Percentiles rank a stretch among this genome's conserved stretches.
Evolutionary conservation across 2,797 vertebrate species (phyloP).

Genomic region (Pitangus sulphuratus): DNA sequence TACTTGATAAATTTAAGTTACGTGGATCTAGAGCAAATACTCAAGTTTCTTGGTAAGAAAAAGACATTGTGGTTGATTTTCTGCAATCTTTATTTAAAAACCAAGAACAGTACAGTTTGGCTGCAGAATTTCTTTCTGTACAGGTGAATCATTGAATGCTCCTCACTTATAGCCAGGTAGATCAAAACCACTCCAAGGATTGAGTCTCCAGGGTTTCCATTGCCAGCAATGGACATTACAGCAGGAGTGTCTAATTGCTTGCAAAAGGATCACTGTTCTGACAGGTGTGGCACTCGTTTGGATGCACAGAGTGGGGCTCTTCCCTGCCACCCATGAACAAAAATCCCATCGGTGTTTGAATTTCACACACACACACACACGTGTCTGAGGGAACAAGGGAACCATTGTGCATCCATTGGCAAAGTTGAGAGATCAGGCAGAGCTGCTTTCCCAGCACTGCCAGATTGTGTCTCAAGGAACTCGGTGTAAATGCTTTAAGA

Average conservation of each 20-base stretch:
- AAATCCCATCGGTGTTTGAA: background rate
- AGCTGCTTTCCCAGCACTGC: background rate
- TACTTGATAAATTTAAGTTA: background rate
- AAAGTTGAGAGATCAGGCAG: constrained; percentile 6
- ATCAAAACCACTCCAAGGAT: background rate
- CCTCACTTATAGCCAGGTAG: background rate
- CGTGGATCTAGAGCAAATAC: background rate
- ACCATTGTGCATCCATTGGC: constrained; percentile 45
- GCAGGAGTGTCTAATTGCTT: background rate
- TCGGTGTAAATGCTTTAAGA: constrained; percentile 45
- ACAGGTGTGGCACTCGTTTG: constrained; percentile 48
- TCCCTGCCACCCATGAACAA: background rate
- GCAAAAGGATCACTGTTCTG: constrained; percentile 4
- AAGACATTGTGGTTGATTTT: background rate
- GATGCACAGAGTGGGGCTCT: constrained; percentile 29
- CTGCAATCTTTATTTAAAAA: constrained; percentile 57
- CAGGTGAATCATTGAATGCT: background rate
- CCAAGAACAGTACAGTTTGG: background rate
- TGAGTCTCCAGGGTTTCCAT: background rate
- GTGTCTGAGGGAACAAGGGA: background rate
- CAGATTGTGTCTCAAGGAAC: background rate
- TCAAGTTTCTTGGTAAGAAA: background rate
- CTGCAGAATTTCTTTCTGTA: background rate
- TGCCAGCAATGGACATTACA: constrained; percentile 52
- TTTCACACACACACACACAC: background rate